phyloP scores from a whole-genome alignment of 35 echinoderm and acorn worm species.

The Ophioderma brevispina region DNA sequence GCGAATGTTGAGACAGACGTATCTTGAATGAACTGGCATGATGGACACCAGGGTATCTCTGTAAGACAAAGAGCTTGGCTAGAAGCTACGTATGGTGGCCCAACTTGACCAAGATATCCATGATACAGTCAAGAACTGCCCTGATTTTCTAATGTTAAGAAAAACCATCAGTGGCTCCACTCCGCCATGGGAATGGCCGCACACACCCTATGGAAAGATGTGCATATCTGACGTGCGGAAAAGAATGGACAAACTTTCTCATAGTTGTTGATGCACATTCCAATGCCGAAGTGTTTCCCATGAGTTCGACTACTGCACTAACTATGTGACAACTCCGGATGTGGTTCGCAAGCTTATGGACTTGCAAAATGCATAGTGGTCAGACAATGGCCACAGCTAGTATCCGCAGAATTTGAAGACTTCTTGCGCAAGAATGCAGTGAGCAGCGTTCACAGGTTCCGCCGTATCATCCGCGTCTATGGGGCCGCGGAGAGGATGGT shows the following conservation, averaged over 20 bases:
- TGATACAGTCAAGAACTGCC: slow-evolving; percentile 11
- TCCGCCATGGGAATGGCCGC: slow-evolving; percentile 51
- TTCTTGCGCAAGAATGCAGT: slow-evolving; percentile 44
- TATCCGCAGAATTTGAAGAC: slow-evolving; percentile 39
- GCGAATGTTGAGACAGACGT: not conserved
- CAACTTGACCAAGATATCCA: slow-evolving; percentile 49
- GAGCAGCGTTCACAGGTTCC: not conserved
- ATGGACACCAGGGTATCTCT: slow-evolving; percentile 48
- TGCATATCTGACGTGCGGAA: slow-evolving; percentile 44
- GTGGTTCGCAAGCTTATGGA: slow-evolving; percentile 33
- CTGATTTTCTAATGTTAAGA: slow-evolving; percentile 15
- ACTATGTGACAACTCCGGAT: slow-evolving; percentile 14
- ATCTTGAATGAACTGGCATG: slow-evolving; percentile 58
- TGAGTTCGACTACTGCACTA: not conserved
- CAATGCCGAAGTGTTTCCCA: slow-evolving; percentile 59
- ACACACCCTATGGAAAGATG: slow-evolving; percentile 7
- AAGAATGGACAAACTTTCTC: slow-evolving; percentile 35
- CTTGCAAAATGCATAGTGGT: slow-evolving; percentile 49
- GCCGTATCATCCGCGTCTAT: slow-evolving; percentile 44
- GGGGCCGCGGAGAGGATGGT: slow-evolving; percentile 38
- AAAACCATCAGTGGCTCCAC: not conserved
- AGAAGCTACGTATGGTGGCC: slow-evolving; percentile 39
- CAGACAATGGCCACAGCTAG: slow-evolving; percentile 62
- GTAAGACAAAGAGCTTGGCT: slow-evolving; percentile 39
- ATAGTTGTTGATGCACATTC: slow-evolving; percentile 64